phyloP scores from a whole-genome alignment of 2,888 invertebrate species.

The Leucophora obtusa region DNA sequence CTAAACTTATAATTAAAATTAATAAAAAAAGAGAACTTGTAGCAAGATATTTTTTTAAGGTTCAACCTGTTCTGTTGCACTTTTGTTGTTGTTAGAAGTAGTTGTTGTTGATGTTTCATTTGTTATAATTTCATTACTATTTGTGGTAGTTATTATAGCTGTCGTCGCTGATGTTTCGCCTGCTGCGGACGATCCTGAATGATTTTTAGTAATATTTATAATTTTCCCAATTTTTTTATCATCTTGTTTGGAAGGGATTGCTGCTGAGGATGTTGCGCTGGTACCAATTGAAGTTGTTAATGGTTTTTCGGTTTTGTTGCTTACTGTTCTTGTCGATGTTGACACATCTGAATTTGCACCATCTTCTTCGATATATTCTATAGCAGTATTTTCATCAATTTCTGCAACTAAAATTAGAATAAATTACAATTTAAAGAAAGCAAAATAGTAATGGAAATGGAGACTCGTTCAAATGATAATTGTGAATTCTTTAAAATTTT shows the following conservation, averaged over 20 bases:
- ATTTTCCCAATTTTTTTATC: constrained; percentile 9
- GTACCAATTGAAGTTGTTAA: constrained; percentile 53
- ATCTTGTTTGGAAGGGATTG: constrained; percentile 32
- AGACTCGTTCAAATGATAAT: too few species aligned
- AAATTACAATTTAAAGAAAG: too few species aligned
- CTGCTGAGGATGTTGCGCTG: background rate
- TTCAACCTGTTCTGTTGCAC: constrained; percentile 60
- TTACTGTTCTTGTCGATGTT: constrained; percentile 53
- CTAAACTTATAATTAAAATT: constrained; percentile 49
- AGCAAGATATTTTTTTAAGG: constrained; percentile 59
- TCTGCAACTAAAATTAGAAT: constrained; percentile 65
- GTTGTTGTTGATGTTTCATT: constrained; percentile 19
- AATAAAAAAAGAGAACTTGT: constrained; percentile 39
- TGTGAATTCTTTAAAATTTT: too few species aligned
- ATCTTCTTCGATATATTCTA: constrained; percentile 72
- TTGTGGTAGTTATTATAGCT: constrained; percentile 20
- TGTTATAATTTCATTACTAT: constrained; percentile 23
- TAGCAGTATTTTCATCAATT: constrained; percentile 71
- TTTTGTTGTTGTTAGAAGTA: constrained; percentile 60
- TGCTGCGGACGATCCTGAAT: constrained; percentile 18
- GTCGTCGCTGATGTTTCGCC: constrained; percentile 6
- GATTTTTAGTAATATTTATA: constrained; percentile 4
- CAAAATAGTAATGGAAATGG: too few species aligned
- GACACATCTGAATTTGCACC: constrained; percentile 25
- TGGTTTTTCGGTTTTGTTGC: constrained; percentile 28